phyloP scores from a whole-genome alignment of 2,888 invertebrate species.

The Lasioglossum marginatum region DNA sequence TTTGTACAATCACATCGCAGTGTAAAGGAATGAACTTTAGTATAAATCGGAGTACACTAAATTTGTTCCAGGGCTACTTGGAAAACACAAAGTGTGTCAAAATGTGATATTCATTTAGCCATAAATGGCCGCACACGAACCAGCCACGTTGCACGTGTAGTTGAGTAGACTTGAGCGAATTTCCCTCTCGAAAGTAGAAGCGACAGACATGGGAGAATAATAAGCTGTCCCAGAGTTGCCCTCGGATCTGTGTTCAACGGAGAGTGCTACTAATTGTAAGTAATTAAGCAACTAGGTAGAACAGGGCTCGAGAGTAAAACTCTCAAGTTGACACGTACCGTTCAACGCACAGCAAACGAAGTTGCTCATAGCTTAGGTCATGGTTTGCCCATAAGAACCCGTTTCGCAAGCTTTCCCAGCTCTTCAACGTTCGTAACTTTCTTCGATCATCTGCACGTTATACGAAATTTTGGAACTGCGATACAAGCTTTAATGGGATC shows the following conservation, averaged over 20 bases:
- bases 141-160: neutral
- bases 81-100: neutral
- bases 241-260: constrained; percentile 24
- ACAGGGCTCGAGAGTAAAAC: constrained; percentile 9
- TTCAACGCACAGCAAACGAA: constrained; percentile 26
- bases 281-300: constrained; percentile 16
- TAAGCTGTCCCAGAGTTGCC: constrained; percentile 6
- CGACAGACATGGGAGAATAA: constrained; percentile 47
- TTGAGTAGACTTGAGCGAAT: neutral
- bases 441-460: constrained; percentile 22
- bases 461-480: constrained; percentile 23
- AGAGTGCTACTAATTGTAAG: constrained; percentile 17
- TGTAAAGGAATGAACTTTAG: neutral
- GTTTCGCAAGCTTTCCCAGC: constrained; percentile 17
- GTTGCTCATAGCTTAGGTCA: constrained; percentile 48
- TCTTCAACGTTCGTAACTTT: constrained; percentile 13
- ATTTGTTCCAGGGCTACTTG: neutral
- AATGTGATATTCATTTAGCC: neutral
- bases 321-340: constrained; percentile 23
- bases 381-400: constrained; percentile 35
- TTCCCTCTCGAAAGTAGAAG: constrained; percentile 46
- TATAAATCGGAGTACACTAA: neutral
- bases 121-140: neutral
- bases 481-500: neutral
- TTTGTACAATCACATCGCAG: neutral